Evolutionary conservation across 2,113 vertebrate species (phyloP), one percentile per base, ranked within the genome.

Genomic region (Garra rufa): DNA sequence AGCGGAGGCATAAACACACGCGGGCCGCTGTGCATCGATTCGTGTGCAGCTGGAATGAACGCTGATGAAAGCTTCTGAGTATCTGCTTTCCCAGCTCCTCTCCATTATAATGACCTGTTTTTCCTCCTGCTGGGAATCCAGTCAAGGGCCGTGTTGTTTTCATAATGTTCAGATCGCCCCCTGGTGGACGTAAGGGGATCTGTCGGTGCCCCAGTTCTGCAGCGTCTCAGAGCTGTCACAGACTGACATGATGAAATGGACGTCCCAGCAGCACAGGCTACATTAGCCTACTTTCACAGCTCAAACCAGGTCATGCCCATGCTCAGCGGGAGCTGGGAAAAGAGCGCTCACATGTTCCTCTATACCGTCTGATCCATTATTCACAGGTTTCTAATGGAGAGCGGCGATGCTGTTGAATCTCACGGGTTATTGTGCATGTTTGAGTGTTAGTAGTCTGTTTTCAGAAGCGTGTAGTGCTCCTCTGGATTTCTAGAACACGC

Each of bases 281-380:
- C 75, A 57, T 77, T 77, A 77, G 34, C 75, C 75, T n/a, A 77
- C 75, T 59, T 77, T 41, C 76, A 24, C 21, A 0, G 69, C 13
- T 55, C 48, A 57, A 38, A 38, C 5, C 28, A 55, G 74, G 74
- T 55, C 74, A 57, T 38, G 48, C 46, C 9, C 26, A 52, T 74
- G 71, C 6, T 1, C 7, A 59, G 17, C 9, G 21, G n/a, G 6
- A 59, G 34, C 34, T 5, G 34, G 34, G 34, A 34, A 0, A 4
- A 13, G 57, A 28, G 59, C 24, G 59, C 59, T 63, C 26, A 34
- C 63, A 17, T 34, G 69, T 13, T 43, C 67, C 67, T 71, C 67
- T 0, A 2, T 7, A 6, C 38, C 2, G 11, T 44, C 69, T 6
- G 11, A 15, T 73, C n/a, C 41, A 73, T 44, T 26, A 73, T 73